Percentiles rank a stretch among this genome's conserved stretches.
Conservation (phyloP, 2,113 vertebrate genomes). For the Gavia stellata region DNA sequence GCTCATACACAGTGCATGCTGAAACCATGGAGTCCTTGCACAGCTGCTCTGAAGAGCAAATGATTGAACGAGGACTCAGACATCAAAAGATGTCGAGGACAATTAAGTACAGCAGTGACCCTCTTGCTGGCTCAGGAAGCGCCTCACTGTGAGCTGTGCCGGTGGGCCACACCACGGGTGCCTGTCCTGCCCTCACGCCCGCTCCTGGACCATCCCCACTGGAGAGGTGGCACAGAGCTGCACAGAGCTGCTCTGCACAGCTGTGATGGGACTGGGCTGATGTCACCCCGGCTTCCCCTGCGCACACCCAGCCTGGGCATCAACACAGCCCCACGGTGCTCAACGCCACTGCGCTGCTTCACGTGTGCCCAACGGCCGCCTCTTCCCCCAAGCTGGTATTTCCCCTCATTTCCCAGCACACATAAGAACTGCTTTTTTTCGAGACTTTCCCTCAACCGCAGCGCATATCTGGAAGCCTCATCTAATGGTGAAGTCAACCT, state of each 20-base stretch:
- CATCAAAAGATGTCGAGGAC: background rate
- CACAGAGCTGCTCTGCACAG: background rate
- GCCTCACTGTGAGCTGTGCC: rapidly evolving
- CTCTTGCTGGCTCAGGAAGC: background rate
- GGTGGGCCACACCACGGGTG: background rate
- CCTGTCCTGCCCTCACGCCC: background rate
- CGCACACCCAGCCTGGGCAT: background rate
- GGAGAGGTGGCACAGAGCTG: background rate
- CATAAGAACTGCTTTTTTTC: background rate
- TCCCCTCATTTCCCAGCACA: background rate
- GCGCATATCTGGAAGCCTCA: background rate
- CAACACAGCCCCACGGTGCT: background rate
- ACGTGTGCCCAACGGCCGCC: background rate
- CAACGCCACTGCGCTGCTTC: background rate
- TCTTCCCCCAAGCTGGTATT: background rate
- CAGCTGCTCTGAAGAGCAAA: background rate
- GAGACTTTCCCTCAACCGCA: background rate
- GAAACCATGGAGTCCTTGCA: background rate
- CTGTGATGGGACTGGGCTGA: background rate
- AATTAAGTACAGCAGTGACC: rapidly evolving
- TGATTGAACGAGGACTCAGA: background rate
- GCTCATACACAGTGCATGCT: background rate
- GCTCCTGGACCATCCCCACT: rapidly evolving
- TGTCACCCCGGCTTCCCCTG: rapidly evolving
- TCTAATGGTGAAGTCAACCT: background rate